Evolutionary conservation across 1,140 invertebrate species (phyloP).

Genomic region (Chironomus tepperi): DNA sequence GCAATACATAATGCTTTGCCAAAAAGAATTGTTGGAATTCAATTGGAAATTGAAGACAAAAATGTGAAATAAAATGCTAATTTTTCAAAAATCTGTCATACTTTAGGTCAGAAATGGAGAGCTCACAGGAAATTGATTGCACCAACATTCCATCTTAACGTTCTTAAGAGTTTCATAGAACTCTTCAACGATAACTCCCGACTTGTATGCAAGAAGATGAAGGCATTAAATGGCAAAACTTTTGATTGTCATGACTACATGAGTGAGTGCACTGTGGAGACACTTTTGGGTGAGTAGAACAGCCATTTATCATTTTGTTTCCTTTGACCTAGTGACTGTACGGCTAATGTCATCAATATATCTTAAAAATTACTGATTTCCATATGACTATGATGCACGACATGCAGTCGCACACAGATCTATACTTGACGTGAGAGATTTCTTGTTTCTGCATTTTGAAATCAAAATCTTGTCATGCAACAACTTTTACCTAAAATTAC

Average conservation of each 20-base stretch:
- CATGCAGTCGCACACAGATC: too few relatives aligned
- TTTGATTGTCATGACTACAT: conserved; percentile 76
- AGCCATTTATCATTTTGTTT: neutral
- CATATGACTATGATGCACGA: too few relatives aligned
- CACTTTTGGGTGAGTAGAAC: conserved; percentile 54
- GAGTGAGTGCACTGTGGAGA: conserved; percentile 75
- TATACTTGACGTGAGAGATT: too few relatives aligned
- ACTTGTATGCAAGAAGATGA: conserved; percentile 54
- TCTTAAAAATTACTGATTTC: too few relatives aligned
- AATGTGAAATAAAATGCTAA: neutral
- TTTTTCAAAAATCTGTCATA: neutral
- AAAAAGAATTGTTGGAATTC: too few relatives aligned
- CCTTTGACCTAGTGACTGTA: neutral
- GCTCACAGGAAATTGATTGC: conserved; percentile 71
- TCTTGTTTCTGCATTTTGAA: too few relatives aligned
- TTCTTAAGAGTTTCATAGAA: conserved; percentile 72
- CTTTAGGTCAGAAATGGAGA: conserved; percentile 67
- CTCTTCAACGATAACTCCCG: conserved; percentile 69
- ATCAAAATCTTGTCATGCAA: too few relatives aligned
- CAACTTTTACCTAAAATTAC: too few relatives aligned
- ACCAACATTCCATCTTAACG: conserved; percentile 75
- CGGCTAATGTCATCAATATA: too few relatives aligned
- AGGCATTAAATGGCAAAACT: conserved; percentile 54
- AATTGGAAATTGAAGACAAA: neutral
- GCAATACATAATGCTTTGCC: too few relatives aligned